Evolutionary conservation across 2,797 vertebrate species (phyloP).

Genomic region (Pantherophis vulpinus): DNA sequence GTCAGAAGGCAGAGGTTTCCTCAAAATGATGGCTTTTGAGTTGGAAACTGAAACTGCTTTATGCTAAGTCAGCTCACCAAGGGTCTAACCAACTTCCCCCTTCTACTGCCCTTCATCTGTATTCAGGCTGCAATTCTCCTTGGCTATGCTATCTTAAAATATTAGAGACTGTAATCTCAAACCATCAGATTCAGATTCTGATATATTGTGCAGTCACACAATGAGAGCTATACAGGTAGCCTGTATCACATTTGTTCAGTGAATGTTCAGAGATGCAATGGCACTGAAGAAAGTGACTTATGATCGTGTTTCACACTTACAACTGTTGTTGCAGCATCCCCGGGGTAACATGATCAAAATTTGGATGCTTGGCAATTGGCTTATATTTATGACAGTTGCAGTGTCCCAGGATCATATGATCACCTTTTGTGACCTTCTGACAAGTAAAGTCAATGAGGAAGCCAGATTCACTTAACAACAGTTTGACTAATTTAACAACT

Average conservation of each 20-base stretch:
- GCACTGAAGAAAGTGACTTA: not conserved
- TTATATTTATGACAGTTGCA: not conserved
- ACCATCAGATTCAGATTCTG: not conserved
- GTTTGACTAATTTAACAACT: not conserved
- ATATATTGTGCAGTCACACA: not conserved
- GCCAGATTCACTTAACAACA: not conserved
- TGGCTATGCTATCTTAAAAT: not conserved
- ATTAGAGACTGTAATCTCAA: not conserved
- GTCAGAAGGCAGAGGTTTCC: not conserved
- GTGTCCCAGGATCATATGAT: not conserved
- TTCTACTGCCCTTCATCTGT: not conserved
- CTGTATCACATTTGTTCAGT: not conserved
- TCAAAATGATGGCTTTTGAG: not conserved
- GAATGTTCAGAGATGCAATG: not conserved
- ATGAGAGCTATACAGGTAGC: not conserved
- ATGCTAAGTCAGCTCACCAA: not conserved
- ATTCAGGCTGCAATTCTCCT: not conserved
- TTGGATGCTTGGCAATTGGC: not conserved
- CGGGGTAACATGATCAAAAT: not conserved
- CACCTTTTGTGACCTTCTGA: not conserved
- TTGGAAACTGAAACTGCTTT: not conserved
- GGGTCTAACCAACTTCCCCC: not conserved
- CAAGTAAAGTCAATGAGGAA: not conserved
- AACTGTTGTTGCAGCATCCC: not conserved
- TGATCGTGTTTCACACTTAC: too few species aligned